Evolutionary conservation across 2,888 invertebrate species (phyloP), one percentile per base, ranked within the genome.

Genomic region (Microctonus brassicae): DNA sequence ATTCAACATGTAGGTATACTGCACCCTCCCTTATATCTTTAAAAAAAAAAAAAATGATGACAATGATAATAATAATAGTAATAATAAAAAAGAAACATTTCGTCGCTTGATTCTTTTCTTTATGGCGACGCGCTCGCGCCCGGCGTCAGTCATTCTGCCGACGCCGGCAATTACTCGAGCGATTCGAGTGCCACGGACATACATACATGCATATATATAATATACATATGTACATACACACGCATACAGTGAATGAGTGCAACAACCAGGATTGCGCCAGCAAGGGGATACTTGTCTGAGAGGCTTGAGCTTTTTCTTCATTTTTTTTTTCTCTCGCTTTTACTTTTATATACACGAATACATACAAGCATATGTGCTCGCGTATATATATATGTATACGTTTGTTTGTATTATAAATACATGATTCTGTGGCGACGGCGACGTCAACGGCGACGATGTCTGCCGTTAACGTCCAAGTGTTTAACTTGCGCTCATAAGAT

Each of bases 81-180:
- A n/a, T n/a, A 68, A 57, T 47, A 55, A 66, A 36, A 39, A 58
- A 58, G 29, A 67, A 55, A 57, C 20, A 66, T 57, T 57, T 42
- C 60, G 20, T 42, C 42, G 67, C 36, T 64, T 13, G 34, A 47
- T 68, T 60, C 29, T 47, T 65, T 68, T 58, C 67, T 67, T 67
- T 58, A 67, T 67, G 47, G 58, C 42, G 47, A 67, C 67, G 26
- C 53, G 26, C 24, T 68, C 61, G 68, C 68, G 61, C 68, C 68
- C 60, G 52, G 60, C 68, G 52, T 68, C 68, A 69, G 47, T 69
- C 69, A 67, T 58, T 58, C 66, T 57, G 42, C 67, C 67, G 58
- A 67, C 67, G 67, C 67, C 68, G 60, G 69, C 69, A 69, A 69
- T 69, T 69, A 69, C 69, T 69, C 69, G 69, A 53, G 61, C 69